These are phyloP conservation scores for Pocillopora grandis DNA, from an alignment of 92 coral and sea anemone genomes.

Conservation along the genomic window DNA sequence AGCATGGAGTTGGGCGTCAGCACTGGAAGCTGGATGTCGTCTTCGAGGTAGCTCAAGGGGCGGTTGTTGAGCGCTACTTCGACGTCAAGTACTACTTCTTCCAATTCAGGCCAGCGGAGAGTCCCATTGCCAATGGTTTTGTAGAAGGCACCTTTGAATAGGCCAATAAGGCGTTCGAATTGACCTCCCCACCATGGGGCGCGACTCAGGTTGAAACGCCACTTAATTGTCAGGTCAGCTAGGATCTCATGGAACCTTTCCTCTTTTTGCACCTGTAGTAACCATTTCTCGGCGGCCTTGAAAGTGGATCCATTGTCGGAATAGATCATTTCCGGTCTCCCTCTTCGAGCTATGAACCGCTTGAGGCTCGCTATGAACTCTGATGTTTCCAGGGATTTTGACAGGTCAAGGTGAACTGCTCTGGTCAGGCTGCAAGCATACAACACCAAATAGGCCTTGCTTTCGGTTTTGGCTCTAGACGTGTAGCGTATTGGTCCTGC, in stretches of 20 bases:
- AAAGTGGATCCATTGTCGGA: slow-evolving; percentile 15
- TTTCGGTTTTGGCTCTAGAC: slow-evolving; percentile 12
- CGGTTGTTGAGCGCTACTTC: too few relatives aligned
- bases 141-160: too few relatives aligned
- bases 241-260: slow-evolving; percentile 13
- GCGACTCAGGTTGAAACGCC: too few relatives aligned
- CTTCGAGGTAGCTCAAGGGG: too few relatives aligned
- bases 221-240: background rate
- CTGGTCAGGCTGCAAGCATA: slow-evolving; percentile 47
- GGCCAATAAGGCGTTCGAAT: too few relatives aligned
- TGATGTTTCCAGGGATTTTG: slow-evolving; percentile 10
- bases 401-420: slow-evolving; percentile 39
- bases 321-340: slow-evolving; percentile 14
- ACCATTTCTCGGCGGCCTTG: background rate
- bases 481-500: slow-evolving; percentile 39
- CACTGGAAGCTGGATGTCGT: too few relatives aligned
- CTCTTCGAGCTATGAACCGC: slow-evolving; percentile 25
- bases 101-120: too few relatives aligned
- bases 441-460: slow-evolving; percentile 40
- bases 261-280: background rate
- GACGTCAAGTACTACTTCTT: too few relatives aligned
- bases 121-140: too few relatives aligned
- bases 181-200: too few relatives aligned
- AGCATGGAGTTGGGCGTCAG: too few relatives aligned
- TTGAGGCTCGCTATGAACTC: slow-evolving; percentile 32